Evolutionary conservation across 2,797 vertebrate species (phyloP), one percentile per base, ranked within the genome.

Genomic region (Enteromius thamalakanensis): DNA sequence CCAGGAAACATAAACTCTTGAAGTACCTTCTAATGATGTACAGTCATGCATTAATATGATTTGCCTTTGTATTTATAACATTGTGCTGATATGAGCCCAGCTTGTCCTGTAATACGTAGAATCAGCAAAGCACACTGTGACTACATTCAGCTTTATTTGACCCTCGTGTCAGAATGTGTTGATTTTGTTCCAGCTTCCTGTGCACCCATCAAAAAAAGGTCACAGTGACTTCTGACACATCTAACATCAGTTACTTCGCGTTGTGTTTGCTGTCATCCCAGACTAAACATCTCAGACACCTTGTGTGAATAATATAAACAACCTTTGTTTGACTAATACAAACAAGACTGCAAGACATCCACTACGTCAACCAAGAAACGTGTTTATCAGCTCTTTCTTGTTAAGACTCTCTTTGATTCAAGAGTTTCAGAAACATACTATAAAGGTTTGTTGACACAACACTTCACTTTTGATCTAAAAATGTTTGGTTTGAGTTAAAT

Each of bases 211-310:
- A 29, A 76, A 76, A 82, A 82, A 42, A 42, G 17, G 14, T 47
- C 60, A 34, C n/a, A 40, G 60, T 68, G 81, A 75, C 72, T 76
- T 67, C 49, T 82, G 71, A 76, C 37, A 19, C 75, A 78, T 49
- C 53, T 23, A 58, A 83, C 37, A 23, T 51, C 76, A 32, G 26
- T 69, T 74, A 70, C 75, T 78, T 83, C 62, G 64, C 9, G 26
- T 60, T 70, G 75, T 83, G 49, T 76, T 68, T 19, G 32, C 80
- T 75, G 60, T 75, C 71, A 75, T 75, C 60, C 14, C n/a, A 49
- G 45, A 55, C 21, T 62, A 62, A 75, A 32, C 65, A 60, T 47
- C 62, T 68, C 81, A 75, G 70, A 67, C 71, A 75, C 60, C 32
- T 51, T 21, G 23, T 51, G 55, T 29, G 34, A 82, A 58, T 67